Percentiles rank a stretch among this genome's conserved stretches.
phyloP scores from a whole-genome alignment of 2,113 vertebrate species.

The Columbina picui region DNA sequence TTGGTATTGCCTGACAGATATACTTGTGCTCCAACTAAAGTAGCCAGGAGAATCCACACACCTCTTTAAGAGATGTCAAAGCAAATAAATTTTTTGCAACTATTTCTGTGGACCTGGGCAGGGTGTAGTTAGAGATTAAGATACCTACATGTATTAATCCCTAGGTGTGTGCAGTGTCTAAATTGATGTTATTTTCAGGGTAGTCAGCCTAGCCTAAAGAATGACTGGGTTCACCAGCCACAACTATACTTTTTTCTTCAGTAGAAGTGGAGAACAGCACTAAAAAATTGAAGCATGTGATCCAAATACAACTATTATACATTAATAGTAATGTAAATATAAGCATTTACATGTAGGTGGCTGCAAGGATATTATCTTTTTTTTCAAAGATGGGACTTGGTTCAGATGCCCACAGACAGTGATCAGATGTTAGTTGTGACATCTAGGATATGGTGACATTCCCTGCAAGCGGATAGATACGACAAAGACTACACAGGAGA shows the following conservation, averaged over 20 bases:
- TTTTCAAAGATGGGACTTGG: not conserved
- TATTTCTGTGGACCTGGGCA: not conserved
- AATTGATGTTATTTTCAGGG: not conserved
- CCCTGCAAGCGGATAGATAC: not conserved
- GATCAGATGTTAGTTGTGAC: not conserved
- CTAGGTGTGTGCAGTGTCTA: not conserved
- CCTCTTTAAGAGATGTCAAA: not conserved
- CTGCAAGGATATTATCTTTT: not conserved
- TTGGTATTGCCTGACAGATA: not conserved
- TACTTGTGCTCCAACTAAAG: not conserved
- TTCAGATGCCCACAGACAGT: not conserved
- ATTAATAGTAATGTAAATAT: not conserved
- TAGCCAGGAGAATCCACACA: not conserved
- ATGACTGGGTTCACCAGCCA: not conserved
- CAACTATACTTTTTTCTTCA: not conserved
- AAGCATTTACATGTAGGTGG: not conserved
- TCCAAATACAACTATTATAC: not conserved
- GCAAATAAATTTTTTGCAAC: not conserved
- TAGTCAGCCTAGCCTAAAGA: not conserved
- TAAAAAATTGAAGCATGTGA: not conserved
- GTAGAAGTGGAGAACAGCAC: not conserved
- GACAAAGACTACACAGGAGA: not conserved
- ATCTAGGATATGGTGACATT: not conserved
- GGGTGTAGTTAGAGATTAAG: not conserved
- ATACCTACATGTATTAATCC: not conserved